These are phyloP conservation scores for Patella ulyssiponensis DNA, from an alignment of 2,888 invertebrate genomes.

Conservation along the genomic window DNA sequence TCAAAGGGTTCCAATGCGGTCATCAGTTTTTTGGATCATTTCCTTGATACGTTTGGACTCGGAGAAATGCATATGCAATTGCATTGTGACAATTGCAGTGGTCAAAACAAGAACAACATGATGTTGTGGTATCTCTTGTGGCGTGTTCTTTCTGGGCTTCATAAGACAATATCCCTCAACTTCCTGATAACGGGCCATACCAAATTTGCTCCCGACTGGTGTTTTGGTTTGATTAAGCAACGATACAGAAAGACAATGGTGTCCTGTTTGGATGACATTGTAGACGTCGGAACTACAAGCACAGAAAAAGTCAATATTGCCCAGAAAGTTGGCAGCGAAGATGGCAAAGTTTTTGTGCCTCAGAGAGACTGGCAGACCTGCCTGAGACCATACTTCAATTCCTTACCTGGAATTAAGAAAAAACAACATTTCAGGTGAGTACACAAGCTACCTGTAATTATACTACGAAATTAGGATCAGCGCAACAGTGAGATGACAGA, in stretches of 20 bases:
- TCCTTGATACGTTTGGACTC: conserved; percentile 30
- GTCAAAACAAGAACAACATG: conserved; percentile 30
- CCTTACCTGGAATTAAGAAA: no score
- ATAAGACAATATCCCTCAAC: conserved; percentile 15
- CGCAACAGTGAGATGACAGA: no score
- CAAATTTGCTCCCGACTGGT: conserved; percentile 24
- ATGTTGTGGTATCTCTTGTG: conserved; percentile 31
- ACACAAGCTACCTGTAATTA: no score
- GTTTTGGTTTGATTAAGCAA: conserved; percentile 28
- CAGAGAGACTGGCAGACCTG: neutral
- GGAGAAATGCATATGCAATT: conserved; percentile 19
- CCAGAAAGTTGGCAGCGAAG: conserved; percentile 27
- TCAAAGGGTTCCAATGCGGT: conserved; percentile 35
- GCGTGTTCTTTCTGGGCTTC: conserved; percentile 13
- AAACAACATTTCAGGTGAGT: no score
- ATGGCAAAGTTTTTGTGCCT: conserved; percentile 22
- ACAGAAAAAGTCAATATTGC: conserved; percentile 31
- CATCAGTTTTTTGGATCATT: conserved; percentile 27
- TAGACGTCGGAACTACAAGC: conserved; percentile 21
- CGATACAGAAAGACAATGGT: conserved; percentile 20
- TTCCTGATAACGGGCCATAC: conserved; percentile 37
- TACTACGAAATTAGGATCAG: no score
- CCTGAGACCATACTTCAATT: neutral
- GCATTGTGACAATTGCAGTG: conserved; percentile 8
- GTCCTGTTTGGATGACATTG: conserved; percentile 29